Conservation (phyloP, 35 echinoderm and acorn worm species). For the Lytechinus variegatus region DNA sequence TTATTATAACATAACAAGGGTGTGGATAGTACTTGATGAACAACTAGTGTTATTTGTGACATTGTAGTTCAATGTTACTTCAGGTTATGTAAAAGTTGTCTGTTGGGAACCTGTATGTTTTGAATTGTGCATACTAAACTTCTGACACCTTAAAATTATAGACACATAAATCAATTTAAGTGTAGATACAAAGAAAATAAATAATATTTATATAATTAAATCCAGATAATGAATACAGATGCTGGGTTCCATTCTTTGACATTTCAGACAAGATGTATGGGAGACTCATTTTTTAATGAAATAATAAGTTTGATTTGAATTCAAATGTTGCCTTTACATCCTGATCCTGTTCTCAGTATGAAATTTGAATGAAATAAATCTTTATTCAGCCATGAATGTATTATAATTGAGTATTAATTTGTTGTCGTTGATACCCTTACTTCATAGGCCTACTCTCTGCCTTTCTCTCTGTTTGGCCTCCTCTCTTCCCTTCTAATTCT, state of each 20-base stretch:
- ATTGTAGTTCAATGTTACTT: too few relatives aligned
- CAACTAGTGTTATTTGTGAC: too few relatives aligned
- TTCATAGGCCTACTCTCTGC: neutral
- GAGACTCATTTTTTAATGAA: neutral
- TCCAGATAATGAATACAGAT: neutral
- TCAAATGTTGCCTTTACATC: constrained; percentile 1
- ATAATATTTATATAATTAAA: neutral
- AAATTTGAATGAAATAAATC: neutral
- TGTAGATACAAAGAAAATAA: neutral
- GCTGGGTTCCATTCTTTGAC: neutral
- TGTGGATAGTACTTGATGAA: too few relatives aligned
- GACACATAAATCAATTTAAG: neutral
- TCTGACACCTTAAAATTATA: neutral
- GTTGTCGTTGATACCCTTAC: neutral
- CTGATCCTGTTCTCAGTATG: neutral
- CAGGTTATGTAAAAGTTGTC: neutral
- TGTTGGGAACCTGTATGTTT: neutral
- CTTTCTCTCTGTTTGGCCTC: neutral
- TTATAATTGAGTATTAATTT: neutral
- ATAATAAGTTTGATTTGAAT: neutral
- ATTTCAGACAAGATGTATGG: neutral
- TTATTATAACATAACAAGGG: too few relatives aligned
- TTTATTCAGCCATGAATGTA: neutral
- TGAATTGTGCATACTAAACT: neutral
- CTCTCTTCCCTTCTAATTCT: neutral